Percentiles rank a stretch among this genome's conserved stretches.
phyloP scores from a whole-genome alignment of 1,140 invertebrate genomes.

The Tyrophagus putrescentiae region DNA sequence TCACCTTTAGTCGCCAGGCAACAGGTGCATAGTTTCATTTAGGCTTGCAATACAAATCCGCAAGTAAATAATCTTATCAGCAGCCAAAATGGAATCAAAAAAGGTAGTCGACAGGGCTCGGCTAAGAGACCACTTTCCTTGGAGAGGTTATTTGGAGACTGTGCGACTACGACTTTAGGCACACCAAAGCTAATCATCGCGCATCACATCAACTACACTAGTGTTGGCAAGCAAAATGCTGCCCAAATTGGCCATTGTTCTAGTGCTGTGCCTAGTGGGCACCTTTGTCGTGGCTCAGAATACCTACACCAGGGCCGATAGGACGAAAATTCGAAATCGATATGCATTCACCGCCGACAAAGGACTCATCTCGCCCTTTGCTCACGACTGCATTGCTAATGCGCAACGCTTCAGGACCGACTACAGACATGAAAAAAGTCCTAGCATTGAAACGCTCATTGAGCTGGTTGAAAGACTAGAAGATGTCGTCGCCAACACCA shows the following conservation, averaged over 20 bases:
- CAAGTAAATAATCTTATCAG: slow-evolving; percentile 8
- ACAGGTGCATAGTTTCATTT: neutral
- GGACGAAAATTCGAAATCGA: neutral
- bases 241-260: neutral
- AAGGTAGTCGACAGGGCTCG: neutral
- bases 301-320: too few relatives aligned
- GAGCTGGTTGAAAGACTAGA: slow-evolving; percentile 3
- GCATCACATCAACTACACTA: neutral
- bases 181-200: neutral
- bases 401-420: neutral
- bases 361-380: neutral
- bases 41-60: neutral
- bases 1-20: too few relatives aligned
- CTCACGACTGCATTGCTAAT: slow-evolving; percentile 4
- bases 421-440: neutral
- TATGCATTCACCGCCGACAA: slow-evolving; percentile 11
- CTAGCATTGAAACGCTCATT: slow-evolving; percentile 5
- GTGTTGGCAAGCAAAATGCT: neutral
- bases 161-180: too few relatives aligned
- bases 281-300: too few relatives aligned
- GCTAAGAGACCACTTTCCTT: neutral
- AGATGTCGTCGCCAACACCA: neutral
- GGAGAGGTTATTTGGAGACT: neutral
- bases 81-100: neutral
- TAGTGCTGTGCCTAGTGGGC: too few relatives aligned